These are phyloP conservation scores for Cyrtorhinus lividipennis DNA, from an alignment of 1,140 invertebrate species.

Conservation along the genomic window DNA sequence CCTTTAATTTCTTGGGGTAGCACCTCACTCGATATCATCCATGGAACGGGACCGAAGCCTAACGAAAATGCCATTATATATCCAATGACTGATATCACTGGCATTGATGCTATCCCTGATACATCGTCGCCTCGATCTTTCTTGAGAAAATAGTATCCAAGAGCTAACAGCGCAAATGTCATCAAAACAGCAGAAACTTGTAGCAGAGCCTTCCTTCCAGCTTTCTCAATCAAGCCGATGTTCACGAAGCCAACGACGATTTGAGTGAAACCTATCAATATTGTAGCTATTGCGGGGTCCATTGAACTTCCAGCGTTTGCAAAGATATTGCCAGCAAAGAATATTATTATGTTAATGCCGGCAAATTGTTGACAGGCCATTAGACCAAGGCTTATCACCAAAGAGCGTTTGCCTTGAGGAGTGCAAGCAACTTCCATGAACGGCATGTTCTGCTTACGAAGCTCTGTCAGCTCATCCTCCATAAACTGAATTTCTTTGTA, in stretches of 20 bases:
- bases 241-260: slow-evolving; percentile 33
- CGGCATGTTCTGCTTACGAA: slow-evolving; percentile 38
- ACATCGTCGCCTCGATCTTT: slow-evolving; percentile 20
- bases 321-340: slow-evolving; percentile 62
- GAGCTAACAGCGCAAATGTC: slow-evolving; percentile 29
- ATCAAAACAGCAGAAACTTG: slow-evolving; percentile 35
- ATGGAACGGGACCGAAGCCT: slow-evolving; percentile 62
- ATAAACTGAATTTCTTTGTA: slow-evolving; percentile 56
- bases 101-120: slow-evolving; percentile 46
- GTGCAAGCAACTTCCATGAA: slow-evolving; percentile 39
- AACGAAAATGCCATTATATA: slow-evolving; percentile 37
- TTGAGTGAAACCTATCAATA: slow-evolving; percentile 29
- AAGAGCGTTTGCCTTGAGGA: slow-evolving; percentile 43
- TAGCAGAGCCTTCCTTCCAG: slow-evolving; percentile 37
- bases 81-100: slow-evolving; percentile 40
- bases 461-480: slow-evolving; percentile 40
- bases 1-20: slow-evolving; percentile 62
- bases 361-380: slow-evolving; percentile 76
- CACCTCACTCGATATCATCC: slow-evolving; percentile 64
- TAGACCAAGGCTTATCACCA: slow-evolving; percentile 55
- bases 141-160: slow-evolving; percentile 28
- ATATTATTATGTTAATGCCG: slow-evolving; percentile 73
- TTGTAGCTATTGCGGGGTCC: slow-evolving; percentile 24
- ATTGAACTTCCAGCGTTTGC: slow-evolving; percentile 40
- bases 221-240: slow-evolving; percentile 33